Base-by-base conservation (phyloP, 1,140 invertebrate genomes). In the Mycetomoellerius zeteki region DNA sequence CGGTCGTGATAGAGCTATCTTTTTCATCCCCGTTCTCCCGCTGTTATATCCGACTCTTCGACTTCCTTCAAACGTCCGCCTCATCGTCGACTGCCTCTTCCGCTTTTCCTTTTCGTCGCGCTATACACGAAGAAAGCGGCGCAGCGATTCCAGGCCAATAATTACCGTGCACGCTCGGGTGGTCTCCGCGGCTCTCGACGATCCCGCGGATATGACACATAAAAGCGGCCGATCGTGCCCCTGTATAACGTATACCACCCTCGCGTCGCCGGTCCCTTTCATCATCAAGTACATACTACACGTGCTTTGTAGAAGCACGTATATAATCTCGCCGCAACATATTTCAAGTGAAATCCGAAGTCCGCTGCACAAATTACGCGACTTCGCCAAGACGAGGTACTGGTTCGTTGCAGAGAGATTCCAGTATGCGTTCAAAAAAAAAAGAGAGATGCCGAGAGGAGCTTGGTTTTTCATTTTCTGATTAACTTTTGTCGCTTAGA, bases 81-180 rank as follows among this genome's bases (percentile, higher is more conserved):
- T 3, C 27, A 27, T 43, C 33, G 37, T 43, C 8, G n/a, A 30
- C 67, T 50, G 58, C 58, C 50, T 56, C 50, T 86, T 67, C 62
- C 56, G 72, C 58, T 86, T 86, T 85, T 71, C 82, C 58, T 76
- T 71, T 54, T 27, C 47, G 47, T 56, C 65, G 30, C 27, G 33
- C 52, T 30, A 33, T 19, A 21, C 27, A 27, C 80, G 60, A 60
- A 16, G 71, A 73, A 52, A 71, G 50, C n/a, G 1, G 19, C n/a
- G 56, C 24, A 30, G 71, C 52, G 52, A 86, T 88, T 88, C 56
- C 87, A 76, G 62, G 7, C 56, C 52, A 81, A 81, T 86, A 86
- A 89, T 86, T 64, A 76, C 43, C 47, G 33, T 69, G 52, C 73
- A 58, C 82, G 75, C 60, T 76, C 60, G 54, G 27, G 4, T 56